A percentile compares a stretch with the other conserved stretches of the same genome.
Evolutionary conservation across 2,888 invertebrate genomes (phyloP).

Genomic region (Drosophila emarginata): DNA sequence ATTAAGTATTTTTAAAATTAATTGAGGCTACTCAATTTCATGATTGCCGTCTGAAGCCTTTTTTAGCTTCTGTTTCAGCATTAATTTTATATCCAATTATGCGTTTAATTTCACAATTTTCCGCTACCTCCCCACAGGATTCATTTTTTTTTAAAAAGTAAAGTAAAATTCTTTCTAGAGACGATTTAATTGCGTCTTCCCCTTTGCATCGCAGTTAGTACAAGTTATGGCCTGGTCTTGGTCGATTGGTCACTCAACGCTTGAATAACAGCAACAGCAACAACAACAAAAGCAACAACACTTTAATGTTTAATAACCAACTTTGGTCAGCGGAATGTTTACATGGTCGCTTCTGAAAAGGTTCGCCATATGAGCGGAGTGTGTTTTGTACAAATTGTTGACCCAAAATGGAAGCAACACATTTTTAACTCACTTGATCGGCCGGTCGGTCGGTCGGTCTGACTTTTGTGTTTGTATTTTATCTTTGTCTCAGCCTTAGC

Average conservation of each 20-base stretch:
- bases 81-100: neutral
- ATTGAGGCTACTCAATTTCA: neutral
- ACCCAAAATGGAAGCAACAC: slow-evolving; percentile 56
- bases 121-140: slow-evolving; percentile 6
- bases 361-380: slow-evolving; percentile 24
- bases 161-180: neutral
- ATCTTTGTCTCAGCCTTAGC: slow-evolving; percentile 11
- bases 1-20: neutral
- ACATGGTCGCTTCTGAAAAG: slow-evolving; percentile 28
- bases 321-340: slow-evolving; percentile 58
- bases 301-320: slow-evolving; percentile 59
- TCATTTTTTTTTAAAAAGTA: neutral
- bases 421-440: slow-evolving; percentile 36
- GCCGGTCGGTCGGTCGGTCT: too few relatives aligned
- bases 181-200: slow-evolving; percentile 2
- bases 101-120: slow-evolving; percentile 2
- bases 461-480: too few relatives aligned
- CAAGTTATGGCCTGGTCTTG: slow-evolving; percentile 16
- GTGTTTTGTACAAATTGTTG: slow-evolving; percentile 58
- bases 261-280: neutral
- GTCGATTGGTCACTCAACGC: slow-evolving; percentile 21
- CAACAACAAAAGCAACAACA: too few relatives aligned
- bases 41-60: too few relatives aligned
- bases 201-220: slow-evolving; percentile 16
- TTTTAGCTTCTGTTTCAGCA: neutral